These are phyloP conservation scores for Emmelina monodactyla DNA, from an alignment of 2,888 invertebrate species.

Conservation along the genomic window DNA sequence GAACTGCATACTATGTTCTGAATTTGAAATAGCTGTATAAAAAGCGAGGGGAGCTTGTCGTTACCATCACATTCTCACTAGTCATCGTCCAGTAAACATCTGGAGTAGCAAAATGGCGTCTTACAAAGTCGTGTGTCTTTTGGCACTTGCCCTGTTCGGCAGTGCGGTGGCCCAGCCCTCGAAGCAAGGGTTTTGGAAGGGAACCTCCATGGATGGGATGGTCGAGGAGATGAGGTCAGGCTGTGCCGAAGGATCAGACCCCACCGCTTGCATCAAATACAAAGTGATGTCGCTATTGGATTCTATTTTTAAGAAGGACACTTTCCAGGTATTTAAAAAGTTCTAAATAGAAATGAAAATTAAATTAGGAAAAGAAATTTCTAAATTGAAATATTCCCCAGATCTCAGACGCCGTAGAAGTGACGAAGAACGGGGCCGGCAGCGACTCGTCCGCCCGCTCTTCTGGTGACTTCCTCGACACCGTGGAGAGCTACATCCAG, in stretches of 20 bases:
- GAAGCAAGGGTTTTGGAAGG: slow-evolving; percentile 74
- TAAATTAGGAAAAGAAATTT: not conserved
- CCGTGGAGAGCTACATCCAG: slow-evolving; percentile 74
- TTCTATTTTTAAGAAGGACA: slow-evolving; percentile 80
- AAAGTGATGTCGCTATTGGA: slow-evolving; percentile 82
- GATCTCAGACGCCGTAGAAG: slow-evolving; percentile 78
- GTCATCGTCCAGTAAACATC: slow-evolving; percentile 50
- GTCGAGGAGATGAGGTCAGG: slow-evolving; percentile 79
- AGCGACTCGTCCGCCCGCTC: slow-evolving; percentile 70
- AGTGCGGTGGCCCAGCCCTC: slow-evolving; percentile 69
- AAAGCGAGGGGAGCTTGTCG: slow-evolving; percentile 53
- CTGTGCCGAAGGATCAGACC: slow-evolving; percentile 78
- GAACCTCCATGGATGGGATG: slow-evolving; percentile 74
- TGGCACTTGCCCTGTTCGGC: slow-evolving; percentile 63
- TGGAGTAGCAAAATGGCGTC: slow-evolving; percentile 48
- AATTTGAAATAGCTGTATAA: slow-evolving; percentile 68
- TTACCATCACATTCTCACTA: slow-evolving; percentile 55
- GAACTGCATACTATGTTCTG: slow-evolving; percentile 52
- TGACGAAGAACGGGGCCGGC: slow-evolving; percentile 74
- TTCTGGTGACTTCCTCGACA: slow-evolving; percentile 70
- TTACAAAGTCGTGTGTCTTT: slow-evolving; percentile 53
- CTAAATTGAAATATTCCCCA: slow-evolving; percentile 26
- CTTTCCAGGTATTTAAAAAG: slow-evolving; percentile 72
- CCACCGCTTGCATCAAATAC: slow-evolving; percentile 83
- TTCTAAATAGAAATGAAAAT: slow-evolving; percentile 3